phyloP scores from a whole-genome alignment of 1,140 invertebrate genomes.

The Drosophila kepulauana region DNA sequence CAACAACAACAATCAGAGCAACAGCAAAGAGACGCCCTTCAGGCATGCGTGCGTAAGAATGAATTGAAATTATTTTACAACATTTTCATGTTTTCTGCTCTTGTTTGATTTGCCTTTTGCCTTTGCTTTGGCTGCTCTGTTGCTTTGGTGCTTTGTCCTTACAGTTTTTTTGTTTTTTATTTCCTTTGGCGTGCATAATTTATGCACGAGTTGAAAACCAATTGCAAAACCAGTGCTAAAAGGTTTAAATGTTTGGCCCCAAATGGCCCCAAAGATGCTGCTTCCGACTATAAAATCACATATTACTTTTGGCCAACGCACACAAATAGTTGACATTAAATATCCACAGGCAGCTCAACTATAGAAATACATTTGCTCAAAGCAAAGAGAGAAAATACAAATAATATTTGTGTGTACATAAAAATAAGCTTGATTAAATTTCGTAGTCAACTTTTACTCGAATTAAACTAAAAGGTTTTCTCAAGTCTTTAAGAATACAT shows the following conservation, averaged over 20 bases:
- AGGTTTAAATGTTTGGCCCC: constrained; percentile 23
- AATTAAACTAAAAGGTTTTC: too few species aligned
- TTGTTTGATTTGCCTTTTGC: constrained; percentile 60
- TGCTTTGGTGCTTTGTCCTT: constrained; percentile 10
- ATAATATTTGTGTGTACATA: not conserved
- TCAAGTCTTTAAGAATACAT: not conserved
- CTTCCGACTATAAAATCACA: not conserved
- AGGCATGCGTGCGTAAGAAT: constrained; percentile 67
- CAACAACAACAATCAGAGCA: constrained; percentile 31
- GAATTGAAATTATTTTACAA: constrained; percentile 82
- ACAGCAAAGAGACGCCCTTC: constrained; percentile 14
- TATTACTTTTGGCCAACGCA: not conserved
- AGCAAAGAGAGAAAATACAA: not conserved
- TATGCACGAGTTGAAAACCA: constrained; percentile 54
- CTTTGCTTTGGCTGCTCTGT: constrained; percentile 23
- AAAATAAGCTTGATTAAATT: too few species aligned
- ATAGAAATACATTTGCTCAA: not conserved
- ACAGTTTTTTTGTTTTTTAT: constrained; percentile 19
- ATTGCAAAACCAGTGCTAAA: constrained; percentile 45
- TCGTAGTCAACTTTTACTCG: too few species aligned
- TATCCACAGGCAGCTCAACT: not conserved
- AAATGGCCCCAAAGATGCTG: not conserved
- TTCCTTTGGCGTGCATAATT: constrained; percentile 63
- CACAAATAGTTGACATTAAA: constrained; percentile 22
- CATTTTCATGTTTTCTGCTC: constrained; percentile 72